Evolutionary conservation across 2,797 vertebrate species (phyloP), one percentile per base, ranked within the genome.

Genomic region (Hoplostethus mediterraneus): DNA sequence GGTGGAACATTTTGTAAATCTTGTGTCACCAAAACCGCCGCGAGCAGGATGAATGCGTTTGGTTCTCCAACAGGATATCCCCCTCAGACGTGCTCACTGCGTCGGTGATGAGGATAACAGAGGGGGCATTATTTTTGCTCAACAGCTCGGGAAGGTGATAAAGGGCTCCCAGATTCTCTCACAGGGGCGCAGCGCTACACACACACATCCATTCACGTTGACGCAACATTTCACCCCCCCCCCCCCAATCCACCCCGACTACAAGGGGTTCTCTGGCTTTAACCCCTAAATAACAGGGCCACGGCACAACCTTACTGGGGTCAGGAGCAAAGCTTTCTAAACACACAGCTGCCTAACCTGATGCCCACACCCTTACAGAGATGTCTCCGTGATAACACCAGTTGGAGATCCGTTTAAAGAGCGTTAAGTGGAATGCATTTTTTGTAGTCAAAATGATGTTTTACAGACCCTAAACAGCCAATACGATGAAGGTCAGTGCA

Each of bases 31-130:
- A 89, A 93, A 93, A 93, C 91, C 80, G 44, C 92, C 63, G 81
- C 81, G 83, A 72, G 95, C 95, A 97, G 96, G 96, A 98, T 99
- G 96, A 99, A 98, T 97, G 96, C 92, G 92, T 94, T 95, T 91
- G 95, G 95, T 95, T 96, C 95, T 96, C 96, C 95, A 89, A 95
- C 96, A 98, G 97, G 96, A 98, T 97, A 96, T 97, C 96, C 97
- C 97, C 96, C 93, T 96, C 95, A 96, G 96, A 96, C 95, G 90
- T 85, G 94, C 91, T 96, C 95, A 90, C 96, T 94, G 94, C 92
- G 94, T 95, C 94, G 89, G 93, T 97, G 95, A 98, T 97, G 97
- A 96, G 96, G 95, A 97, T 97, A 98, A 96, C 98, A 99, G 96
- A 96, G 90, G 89, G 93, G 85, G 93, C 94, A 95, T 96, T 95